phyloP scores from a whole-genome alignment of 2,888 invertebrate genomes.

The Ceraclea dissimilis region DNA sequence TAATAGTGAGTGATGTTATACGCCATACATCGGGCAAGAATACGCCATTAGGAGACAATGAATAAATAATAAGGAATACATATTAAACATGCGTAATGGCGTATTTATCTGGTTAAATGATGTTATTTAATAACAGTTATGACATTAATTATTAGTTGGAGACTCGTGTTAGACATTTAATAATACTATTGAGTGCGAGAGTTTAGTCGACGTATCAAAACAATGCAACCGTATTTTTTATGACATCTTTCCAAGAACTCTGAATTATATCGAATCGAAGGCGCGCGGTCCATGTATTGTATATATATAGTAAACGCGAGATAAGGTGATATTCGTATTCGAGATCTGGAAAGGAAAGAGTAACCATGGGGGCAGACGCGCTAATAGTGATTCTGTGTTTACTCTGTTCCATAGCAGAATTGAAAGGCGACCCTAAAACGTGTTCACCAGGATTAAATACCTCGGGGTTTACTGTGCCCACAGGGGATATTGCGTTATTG shows the following conservation, averaged over 20 bases:
- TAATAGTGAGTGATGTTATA: neutral
- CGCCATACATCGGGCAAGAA: constrained; percentile 5
- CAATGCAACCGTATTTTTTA: constrained; percentile 19
- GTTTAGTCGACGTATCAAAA: constrained; percentile 11
- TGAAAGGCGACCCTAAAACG: neutral
- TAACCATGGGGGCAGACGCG: neutral
- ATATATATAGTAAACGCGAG: neutral
- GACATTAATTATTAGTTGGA: no score
- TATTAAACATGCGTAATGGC: neutral
- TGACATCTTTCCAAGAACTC: constrained; percentile 16
- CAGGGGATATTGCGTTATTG: constrained; percentile 49
- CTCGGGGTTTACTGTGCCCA: constrained; percentile 38
- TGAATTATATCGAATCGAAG: constrained; percentile 12
- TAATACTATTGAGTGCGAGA: neutral
- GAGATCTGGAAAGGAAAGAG: constrained; percentile 1
- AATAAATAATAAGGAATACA: constrained; percentile 10
- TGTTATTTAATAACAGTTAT: no score
- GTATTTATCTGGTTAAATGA: no score
- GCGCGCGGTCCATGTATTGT: neutral
- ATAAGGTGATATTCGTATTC: neutral
- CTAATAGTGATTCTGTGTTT: neutral
- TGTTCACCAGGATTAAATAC: constrained; percentile 23
- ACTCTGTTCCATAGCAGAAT: neutral
- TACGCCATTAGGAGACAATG: constrained; percentile 21
- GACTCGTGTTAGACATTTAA: no score